Base-by-base conservation (phyloP, 2,113 vertebrate genomes). In the Acrocephalus arundinaceus region DNA sequence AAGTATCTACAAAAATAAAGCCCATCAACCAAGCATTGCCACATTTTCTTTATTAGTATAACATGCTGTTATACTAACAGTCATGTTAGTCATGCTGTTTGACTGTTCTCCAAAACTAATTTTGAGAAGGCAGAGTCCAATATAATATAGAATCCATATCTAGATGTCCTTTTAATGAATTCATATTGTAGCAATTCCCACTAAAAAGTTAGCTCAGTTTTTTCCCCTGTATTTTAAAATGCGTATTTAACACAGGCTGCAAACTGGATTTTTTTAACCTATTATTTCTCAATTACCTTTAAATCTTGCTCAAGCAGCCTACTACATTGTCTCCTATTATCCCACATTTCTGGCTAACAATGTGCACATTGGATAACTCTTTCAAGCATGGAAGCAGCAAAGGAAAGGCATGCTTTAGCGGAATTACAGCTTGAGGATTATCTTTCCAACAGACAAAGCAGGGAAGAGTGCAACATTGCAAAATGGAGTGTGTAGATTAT, bases 331-430 rank as follows among this genome's bases (percentile, higher is more conserved):
- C 86, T 93, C 93, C 87, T 78, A 77, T 80, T 77, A 63, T 96
- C 77, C 92, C 80, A 65, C 37, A 11, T 31, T 91, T 3, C 86
- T 91, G 95, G 67, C 87, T 82, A 52, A 87, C 71, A 82, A 19
- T 24, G 17, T 35, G 33, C 37, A 97, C 81, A 52, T 37, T 57
- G 75, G 94, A 70, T 63, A 88, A 91, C 65, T 37, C 48, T 92
- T 86, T 82, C 75, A 93, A 91, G 77, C 86, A 55, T 25, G 80
- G 95, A 97, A 97, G 95, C 96, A 94, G 96, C 97, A 96, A 97
- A 87, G 73, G 74, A 62, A 95, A 85, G 85, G 79, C 98, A 98
- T 98, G 97, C 98, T 97, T 95, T 95, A 91, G 90, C 92, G 86
- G 86, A 79, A 62, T 63, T 80, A 68, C 58, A 84, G 84, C 74